Evolutionary conservation across 2,113 vertebrate genomes (phyloP), one percentile per base, ranked within the genome.

Genomic region (Lasiurus cinereus): DNA sequence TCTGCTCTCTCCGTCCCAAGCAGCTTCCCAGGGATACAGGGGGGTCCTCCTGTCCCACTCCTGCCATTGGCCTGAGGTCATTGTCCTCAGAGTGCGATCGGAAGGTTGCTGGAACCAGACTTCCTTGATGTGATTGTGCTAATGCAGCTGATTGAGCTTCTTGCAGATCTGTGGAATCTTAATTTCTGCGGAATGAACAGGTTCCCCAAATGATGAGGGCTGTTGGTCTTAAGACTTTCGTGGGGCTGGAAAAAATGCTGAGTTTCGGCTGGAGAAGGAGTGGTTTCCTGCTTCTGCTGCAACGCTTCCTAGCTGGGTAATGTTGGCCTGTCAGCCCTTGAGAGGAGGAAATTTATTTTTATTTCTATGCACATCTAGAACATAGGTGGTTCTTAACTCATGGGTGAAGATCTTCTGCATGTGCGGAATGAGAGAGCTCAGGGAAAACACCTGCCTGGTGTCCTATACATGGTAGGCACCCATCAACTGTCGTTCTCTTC

Each of bases 391-490:
- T 19, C 48, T 82, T 64, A 29, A 15, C 16, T 39, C 14, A 10
- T 14, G 14, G 69, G 36, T 5, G 22, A 69, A 16, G 8, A 3
- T 18, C 4, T 54, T 50, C 1, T 10, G 15, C 11, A 43, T 13
- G 7, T 46, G 12, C 4, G 22, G 54, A 29, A 29, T 48, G 56
- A 83, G 14, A 15, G 2, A 18, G 24, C 16, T 14, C 66, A 52
- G 33, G 33, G 16, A 52, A 83, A 24, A 21, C 15, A 21, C 11
- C 15, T 62, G 22, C 33, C 15, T 5, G 18, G 3, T 13, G 22
- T 70, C 52, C n/a, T 62, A 3, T 0, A 29, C 5, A 2, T 0
- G 8, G 5, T 3, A 70, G 31, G 70, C 72, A 16, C 12, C 64
- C 13, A n/a, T 4, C 27, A n/a, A n/a, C 27, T 29, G 2, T 27